phyloP scores from a whole-genome alignment of 1,140 invertebrate genomes.

The Zaprionus lachaisei region DNA sequence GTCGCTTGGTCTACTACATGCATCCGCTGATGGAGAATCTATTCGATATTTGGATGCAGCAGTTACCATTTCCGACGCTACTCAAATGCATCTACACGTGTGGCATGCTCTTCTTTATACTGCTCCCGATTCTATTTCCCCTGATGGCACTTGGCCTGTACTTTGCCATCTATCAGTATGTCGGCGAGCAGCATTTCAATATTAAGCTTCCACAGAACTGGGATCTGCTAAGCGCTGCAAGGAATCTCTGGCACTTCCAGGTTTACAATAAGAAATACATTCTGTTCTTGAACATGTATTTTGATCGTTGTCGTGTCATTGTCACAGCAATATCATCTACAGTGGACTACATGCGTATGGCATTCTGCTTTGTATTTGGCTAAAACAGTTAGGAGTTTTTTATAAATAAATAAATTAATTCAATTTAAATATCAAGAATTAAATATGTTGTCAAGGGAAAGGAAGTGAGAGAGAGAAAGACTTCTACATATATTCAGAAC shows the following conservation, averaged over 20 bases:
- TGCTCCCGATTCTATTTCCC: constrained; percentile 61
- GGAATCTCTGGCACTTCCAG: constrained; percentile 49
- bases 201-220: constrained; percentile 14
- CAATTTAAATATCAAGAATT: not conserved
- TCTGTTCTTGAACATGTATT: constrained; percentile 64
- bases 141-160: constrained; percentile 49
- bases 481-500: too few species aligned
- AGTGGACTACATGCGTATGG: constrained; percentile 70
- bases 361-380: constrained; percentile 49
- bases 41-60: constrained; percentile 63
- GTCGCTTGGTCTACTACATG: constrained; percentile 68
- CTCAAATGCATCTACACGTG: constrained; percentile 56
- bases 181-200: constrained; percentile 45
- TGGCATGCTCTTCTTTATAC: constrained; percentile 54
- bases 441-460: too few species aligned
- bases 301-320: constrained; percentile 64
- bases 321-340: constrained; percentile 67
- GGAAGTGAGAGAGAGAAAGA: too few species aligned
- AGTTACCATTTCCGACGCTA: constrained; percentile 66
- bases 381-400: constrained; percentile 16
- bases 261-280: constrained; percentile 60
- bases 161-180: constrained; percentile 57
- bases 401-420: not conserved
- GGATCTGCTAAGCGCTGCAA: constrained; percentile 44
- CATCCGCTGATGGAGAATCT: constrained; percentile 61